Evolutionary conservation across 2,888 invertebrate species (phyloP), one percentile per base, ranked within the genome.

Genomic region (Sphaeridia pumilis): DNA sequence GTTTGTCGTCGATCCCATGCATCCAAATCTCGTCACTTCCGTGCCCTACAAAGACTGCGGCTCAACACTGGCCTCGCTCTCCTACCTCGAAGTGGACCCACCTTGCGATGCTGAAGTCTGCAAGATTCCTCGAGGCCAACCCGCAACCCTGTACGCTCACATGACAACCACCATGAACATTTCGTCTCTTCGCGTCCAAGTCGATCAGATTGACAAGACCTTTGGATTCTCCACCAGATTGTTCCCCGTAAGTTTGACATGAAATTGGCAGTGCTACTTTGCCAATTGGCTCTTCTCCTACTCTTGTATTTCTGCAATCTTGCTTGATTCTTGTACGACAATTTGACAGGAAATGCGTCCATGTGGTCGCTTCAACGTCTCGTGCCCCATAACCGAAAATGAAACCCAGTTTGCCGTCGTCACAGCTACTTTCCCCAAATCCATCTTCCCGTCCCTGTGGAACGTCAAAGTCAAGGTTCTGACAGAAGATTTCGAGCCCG

Each of bases 141-240:
- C 22, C 14, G 12, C 27, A 10, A 52, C 41, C 2, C 12, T 52
- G 22, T 12, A 21, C 22, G 52, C 52, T 24, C 24, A 46, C 24
- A 26, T 52, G 22, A 10, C 38, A 1, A 38, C 46, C 2, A 24
- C 27, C 14, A 7, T 22, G 1, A 52, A 38, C 25, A 28, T 34
- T 20, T n/a, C 35, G 1, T 21, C 20, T 1, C 21, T 52, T 2
- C 26, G 41, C 1, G 41, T 52, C n/a, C 46, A 41, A 27, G 41
- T 52, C 3, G 38, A 38, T 14, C 52, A 41, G 10, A 38, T 52
- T 22, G 52, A 52, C 25, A 38, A 36, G 2, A 38, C 28, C 25
- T 41, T 52, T n/a, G 52, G 52, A 52, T 52, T 46, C 31, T 24
- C 52, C 2, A 52, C 52, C 2, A 20, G 28, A 12, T 24, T 52